A percentile compares a stretch with the other conserved stretches of the same genome.
Conservation (phyloP, 2,888 invertebrate genomes). For the Nomada goodeniana region DNA sequence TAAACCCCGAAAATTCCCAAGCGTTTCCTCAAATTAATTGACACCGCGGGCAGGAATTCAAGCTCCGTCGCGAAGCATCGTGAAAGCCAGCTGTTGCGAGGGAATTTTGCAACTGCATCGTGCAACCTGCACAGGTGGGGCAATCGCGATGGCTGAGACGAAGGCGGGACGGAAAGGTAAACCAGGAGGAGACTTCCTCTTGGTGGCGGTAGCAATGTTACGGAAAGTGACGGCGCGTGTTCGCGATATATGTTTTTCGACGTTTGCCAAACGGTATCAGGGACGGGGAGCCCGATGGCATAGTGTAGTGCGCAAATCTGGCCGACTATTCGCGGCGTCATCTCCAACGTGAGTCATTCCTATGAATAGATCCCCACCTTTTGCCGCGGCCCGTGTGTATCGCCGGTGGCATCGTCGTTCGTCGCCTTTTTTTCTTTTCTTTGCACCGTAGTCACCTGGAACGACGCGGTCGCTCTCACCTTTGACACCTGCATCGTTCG, state of each 20-base stretch:
- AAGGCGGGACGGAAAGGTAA: not conserved
- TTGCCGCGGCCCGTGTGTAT: conserved; percentile 56
- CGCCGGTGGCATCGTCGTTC: conserved; percentile 45
- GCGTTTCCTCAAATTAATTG: not conserved
- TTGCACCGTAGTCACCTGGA: not conserved
- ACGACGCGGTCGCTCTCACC: too few relatives aligned
- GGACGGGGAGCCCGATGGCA: conserved; percentile 58
- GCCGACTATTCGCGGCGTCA: conserved; percentile 81
- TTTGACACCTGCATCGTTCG: too few relatives aligned
- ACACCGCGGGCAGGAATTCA: not conserved
- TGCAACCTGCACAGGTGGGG: not conserved
- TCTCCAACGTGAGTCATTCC: conserved; percentile 78
- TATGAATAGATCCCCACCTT: conserved; percentile 79
- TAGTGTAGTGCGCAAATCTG: conserved; percentile 80
- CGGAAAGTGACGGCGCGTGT: not conserved
- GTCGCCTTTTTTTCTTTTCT: conserved; percentile 6
- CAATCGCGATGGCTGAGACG: not conserved
- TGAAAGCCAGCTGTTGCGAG: conserved; percentile 26
- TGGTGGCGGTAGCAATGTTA: not conserved
- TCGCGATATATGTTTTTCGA: conserved; percentile 18
- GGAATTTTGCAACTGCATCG: conserved; percentile 23
- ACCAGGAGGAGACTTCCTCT: not conserved
- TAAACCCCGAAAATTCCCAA: not conserved
- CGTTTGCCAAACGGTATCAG: conserved; percentile 61
- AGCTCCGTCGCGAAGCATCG: not conserved